A percentile compares a stretch with the other conserved stretches of the same genome.
Evolutionary conservation across 2,113 vertebrate genomes (phyloP).

Genomic region (Lasiurus cinereus): DNA sequence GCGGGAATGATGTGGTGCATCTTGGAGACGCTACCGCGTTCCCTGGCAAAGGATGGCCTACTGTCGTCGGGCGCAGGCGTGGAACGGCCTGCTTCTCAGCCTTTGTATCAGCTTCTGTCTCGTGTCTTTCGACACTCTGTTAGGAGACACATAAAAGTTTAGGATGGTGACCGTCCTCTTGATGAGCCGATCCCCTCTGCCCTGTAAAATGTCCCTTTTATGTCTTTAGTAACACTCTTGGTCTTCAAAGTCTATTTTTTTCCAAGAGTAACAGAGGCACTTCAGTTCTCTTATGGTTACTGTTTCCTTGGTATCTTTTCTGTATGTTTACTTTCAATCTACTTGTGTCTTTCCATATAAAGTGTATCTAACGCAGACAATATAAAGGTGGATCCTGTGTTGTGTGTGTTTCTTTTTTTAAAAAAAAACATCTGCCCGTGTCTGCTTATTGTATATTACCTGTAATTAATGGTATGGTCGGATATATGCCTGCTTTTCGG

Average conservation of each 20-base stretch:
- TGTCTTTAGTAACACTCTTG: neutral
- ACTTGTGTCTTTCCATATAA: neutral
- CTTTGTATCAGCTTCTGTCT: neutral
- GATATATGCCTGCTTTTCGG: neutral
- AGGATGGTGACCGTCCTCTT: neutral
- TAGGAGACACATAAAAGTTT: neutral
- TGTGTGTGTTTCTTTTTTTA: neutral
- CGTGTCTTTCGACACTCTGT: neutral
- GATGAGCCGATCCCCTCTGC: neutral
- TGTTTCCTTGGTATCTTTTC: conserved; percentile 4
- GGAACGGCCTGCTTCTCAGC: neutral
- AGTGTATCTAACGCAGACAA: neutral
- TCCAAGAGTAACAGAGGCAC: neutral
- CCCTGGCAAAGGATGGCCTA: fast-evolving
- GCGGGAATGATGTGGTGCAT: neutral
- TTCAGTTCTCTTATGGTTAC: neutral
- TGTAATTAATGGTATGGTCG: neutral
- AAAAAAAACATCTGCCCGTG: neutral
- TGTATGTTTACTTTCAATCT: neutral
- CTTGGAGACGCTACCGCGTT: neutral
- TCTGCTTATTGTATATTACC: neutral
- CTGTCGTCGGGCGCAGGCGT: neutral
- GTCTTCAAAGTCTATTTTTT: neutral
- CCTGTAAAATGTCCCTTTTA: neutral
- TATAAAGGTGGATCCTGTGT: neutral